Evolutionary conservation across 64 coral and sea anemone species (phyloP).

Genomic region (Montipora cactus): DNA sequence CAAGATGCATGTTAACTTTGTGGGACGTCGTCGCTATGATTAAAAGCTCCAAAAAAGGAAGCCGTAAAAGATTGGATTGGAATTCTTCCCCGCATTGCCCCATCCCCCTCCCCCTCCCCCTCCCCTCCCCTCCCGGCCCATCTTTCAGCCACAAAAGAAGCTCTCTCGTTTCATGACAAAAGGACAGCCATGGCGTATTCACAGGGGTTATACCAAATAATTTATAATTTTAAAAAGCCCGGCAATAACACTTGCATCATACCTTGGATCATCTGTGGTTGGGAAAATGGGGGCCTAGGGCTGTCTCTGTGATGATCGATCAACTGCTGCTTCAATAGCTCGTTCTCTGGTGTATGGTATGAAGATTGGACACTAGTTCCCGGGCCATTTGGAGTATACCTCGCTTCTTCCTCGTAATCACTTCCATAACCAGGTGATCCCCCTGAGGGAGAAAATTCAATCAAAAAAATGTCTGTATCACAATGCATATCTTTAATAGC

Average conservation of each 20-base stretch:
- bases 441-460: neutral
- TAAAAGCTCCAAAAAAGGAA: too few species aligned
- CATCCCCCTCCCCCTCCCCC: too few species aligned
- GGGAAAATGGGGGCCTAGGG: constrained; percentile 50
- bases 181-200: neutral
- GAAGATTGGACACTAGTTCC: constrained; percentile 45
- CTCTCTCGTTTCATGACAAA: neutral
- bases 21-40: too few species aligned
- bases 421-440: constrained; percentile 71
- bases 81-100: too few species aligned
- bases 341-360: constrained; percentile 60
- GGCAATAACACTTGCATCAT: neutral
- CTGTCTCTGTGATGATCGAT: constrained; percentile 69
- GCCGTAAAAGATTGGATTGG: too few species aligned
- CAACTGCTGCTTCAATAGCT: constrained; percentile 80
- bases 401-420: constrained; percentile 83
- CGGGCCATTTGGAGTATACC: constrained; percentile 66
- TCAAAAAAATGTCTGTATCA: neutral
- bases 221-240: neutral
- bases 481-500: too few species aligned
- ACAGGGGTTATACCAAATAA: neutral
- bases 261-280: constrained; percentile 74
- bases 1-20: too few species aligned
- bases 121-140: neutral
- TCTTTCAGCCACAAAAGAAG: neutral